phyloP scores from a whole-genome alignment of 2,797 vertebrate species.

The Pangasius sanitwongsei region DNA sequence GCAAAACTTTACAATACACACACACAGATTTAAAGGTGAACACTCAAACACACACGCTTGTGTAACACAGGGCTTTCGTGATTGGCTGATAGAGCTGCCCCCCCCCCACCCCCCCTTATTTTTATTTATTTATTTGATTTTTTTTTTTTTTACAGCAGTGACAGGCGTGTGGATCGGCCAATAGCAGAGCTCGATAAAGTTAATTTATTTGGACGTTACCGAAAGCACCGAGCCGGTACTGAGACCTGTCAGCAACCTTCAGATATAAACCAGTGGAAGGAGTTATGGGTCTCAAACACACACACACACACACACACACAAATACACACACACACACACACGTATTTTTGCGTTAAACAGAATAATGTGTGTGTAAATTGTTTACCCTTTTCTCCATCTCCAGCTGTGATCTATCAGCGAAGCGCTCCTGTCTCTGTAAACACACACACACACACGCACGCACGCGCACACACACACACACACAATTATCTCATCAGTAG shows the following conservation, averaged over 20 bases:
- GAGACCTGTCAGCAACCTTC: conserved; percentile 96
- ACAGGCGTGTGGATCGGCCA: conserved; percentile 76
- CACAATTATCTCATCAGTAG: background rate
- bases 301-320: conserved; percentile 1
- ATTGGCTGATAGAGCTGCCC: conserved; percentile 62
- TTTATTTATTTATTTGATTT: too few relatives aligned
- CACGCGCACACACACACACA: conserved; percentile 1
- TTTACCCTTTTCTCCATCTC: conserved; percentile 99
- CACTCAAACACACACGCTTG: conserved; percentile 49
- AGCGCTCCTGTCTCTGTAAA: conserved; percentile 97
- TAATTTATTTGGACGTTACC: conserved; percentile 80
- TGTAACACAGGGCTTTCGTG: conserved; percentile 66
- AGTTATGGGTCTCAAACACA: conserved; percentile 62
- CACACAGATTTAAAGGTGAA: conserved; percentile 62
- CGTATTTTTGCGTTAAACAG: background rate
- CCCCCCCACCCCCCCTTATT: conserved; percentile 42
- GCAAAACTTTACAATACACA: background rate
- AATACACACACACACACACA: conserved; percentile 5
- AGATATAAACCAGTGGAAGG: conserved; percentile 87
- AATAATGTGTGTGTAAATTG: background rate
- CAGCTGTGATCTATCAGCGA: conserved; percentile 94
- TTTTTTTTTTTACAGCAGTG: conserved; percentile 38
- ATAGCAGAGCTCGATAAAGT: conserved; percentile 82
- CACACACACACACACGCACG: conserved; percentile 43
- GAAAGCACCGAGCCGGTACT: conserved; percentile 93